A percentile compares a stretch with the other conserved stretches of the same genome.
Evolutionary conservation across 2,113 vertebrate genomes (phyloP).

Genomic region (Phasianus colchicus): DNA sequence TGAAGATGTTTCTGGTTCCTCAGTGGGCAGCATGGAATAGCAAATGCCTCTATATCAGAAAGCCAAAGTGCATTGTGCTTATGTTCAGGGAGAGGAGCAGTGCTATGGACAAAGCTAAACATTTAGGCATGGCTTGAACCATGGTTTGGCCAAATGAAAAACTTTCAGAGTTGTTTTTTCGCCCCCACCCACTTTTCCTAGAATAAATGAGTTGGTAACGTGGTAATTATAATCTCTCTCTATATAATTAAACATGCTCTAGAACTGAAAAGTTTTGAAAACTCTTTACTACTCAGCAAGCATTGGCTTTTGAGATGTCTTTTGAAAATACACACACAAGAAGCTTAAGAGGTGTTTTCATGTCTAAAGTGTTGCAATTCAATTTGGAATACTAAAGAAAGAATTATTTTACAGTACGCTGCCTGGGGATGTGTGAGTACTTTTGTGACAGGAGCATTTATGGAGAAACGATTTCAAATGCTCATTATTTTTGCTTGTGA

Average conservation of each 20-base stretch:
- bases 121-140: background rate
- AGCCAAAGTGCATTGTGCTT: accelerated
- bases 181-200: background rate
- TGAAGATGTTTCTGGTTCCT: background rate
- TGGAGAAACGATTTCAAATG: background rate
- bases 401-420: background rate
- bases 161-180: background rate
- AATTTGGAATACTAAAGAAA: slow-evolving; percentile 5
- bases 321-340: background rate
- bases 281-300: background rate
- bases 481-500: background rate
- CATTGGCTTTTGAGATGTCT: background rate
- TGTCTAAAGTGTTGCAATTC: background rate
- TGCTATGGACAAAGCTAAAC: background rate
- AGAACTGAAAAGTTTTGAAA: background rate
- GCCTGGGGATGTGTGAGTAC: background rate
- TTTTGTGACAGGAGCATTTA: background rate
- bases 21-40: background rate
- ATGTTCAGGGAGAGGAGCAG: background rate
- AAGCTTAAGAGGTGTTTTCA: background rate
- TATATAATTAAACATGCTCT: background rate
- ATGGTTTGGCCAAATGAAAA: background rate
- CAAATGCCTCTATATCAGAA: background rate
- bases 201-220: background rate
- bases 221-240: slow-evolving; percentile 1